Evolutionary conservation across 2,113 vertebrate genomes (phyloP).

Genomic region (Pelmatolapia mariae): DNA sequence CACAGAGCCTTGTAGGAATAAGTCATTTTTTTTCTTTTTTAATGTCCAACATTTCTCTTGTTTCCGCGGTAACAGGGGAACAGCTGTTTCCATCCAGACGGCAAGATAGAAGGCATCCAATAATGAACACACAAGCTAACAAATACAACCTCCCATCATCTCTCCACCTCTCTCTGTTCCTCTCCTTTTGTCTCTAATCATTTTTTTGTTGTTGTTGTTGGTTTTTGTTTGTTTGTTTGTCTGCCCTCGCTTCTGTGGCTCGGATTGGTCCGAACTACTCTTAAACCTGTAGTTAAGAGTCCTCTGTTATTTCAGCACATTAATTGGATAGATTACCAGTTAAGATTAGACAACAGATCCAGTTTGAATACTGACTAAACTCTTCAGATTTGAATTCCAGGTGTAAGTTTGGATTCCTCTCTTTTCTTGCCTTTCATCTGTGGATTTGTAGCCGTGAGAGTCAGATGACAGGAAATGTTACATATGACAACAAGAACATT

Average conservation of each 20-base stretch:
- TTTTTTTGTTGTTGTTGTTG: neutral
- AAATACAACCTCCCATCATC: constrained; percentile 31
- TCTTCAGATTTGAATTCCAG: neutral
- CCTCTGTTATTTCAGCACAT: neutral
- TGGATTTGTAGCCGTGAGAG: constrained; percentile 9
- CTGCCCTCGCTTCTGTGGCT: neutral
- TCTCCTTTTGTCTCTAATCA: neutral
- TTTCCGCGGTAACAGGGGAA: constrained; percentile 60
- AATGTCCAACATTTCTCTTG: constrained; percentile 71
- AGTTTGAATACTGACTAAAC: neutral
- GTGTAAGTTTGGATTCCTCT: neutral
- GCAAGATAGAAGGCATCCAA: constrained; percentile 42
- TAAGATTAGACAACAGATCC: neutral
- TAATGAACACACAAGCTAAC: constrained; percentile 63
- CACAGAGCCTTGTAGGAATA: constrained; percentile 55
- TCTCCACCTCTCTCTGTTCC: neutral
- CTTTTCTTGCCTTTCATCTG: neutral
- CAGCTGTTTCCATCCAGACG: constrained; percentile 46
- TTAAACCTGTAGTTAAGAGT: neutral
- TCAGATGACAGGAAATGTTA: constrained; percentile 11
- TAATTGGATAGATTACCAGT: neutral
- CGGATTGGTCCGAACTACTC: neutral
- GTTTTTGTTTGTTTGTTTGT: neutral
- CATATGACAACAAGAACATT: constrained; percentile 21
- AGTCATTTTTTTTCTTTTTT: constrained; percentile 69